Base-by-base conservation (phyloP, 2,797 vertebrate genomes). In the Fringilla coelebs region DNA sequence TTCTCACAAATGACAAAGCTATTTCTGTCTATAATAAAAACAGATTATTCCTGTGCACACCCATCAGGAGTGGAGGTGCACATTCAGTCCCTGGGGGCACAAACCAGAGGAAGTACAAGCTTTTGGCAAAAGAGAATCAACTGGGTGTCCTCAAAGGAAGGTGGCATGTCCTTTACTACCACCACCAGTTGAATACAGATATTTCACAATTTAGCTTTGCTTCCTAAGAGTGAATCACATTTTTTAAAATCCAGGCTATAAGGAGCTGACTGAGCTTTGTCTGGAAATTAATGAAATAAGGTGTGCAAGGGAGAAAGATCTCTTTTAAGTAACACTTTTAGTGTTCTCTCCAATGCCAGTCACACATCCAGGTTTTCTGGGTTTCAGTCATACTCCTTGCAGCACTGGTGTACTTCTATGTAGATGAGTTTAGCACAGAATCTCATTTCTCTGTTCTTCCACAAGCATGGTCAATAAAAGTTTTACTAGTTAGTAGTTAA, bases 61-160 rank as follows among this genome's bases (percentile, higher is more conserved):
- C 57, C 52, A 13, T n/a, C 29, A 49, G 14, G 48, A n/a, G 4
- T 1, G 29, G 18, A 45, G 16, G 8, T 1, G 28, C 12, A 32
- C 1, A 5, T n/a, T 60, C n/a, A 17, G 62, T 34, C 57, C 14
- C 0, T 4, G 32, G 48, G 43, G 55, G 5, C 34, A 75, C 11
- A 75, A 74, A 46, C 6, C n/a, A 48, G 66, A 68, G 16, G 49
- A 83, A 85, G 13, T 5, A 46, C 32, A 78, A 81, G 46, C 49
- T 40, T 77, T 85, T 85, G 38, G 40, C 22, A 55, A 7, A 0
- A 41, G 43, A 41, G 57, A 17, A 34, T 10, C 58, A 32, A 10
- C 24, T 6, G 5, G 36, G 45, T 7, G 26, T 36, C 49, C 60
- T 34, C 52, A 36, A 52, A 89, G 18, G 75, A 82, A 86, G 31